Evolutionary conservation across 2,113 vertebrate genomes (phyloP).

Genomic region (Coregonus clupeaformis): DNA sequence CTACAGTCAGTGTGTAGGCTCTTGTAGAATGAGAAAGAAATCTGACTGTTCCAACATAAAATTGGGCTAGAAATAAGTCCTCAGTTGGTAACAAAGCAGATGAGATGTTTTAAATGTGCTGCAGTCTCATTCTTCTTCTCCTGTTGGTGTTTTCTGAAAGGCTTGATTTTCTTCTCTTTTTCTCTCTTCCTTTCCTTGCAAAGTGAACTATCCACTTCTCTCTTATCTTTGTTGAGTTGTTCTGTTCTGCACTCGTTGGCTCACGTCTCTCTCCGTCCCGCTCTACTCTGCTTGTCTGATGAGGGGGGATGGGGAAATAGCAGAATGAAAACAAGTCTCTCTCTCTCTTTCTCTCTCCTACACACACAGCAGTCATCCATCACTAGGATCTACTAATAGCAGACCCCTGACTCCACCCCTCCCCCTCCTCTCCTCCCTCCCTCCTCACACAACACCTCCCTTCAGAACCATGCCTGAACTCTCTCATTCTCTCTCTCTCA

Average conservation of each 20-base stretch:
- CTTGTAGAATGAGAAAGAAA: slow-evolving; percentile 35
- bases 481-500: slow-evolving; percentile 31
- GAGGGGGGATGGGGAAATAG: slow-evolving; percentile 68
- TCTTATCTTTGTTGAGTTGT: slow-evolving; percentile 71
- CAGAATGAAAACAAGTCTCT: slow-evolving; percentile 63
- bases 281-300: slow-evolving; percentile 64
- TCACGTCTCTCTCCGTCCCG: slow-evolving; percentile 57
- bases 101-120: no score
- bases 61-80: slow-evolving; percentile 5
- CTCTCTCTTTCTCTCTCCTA: slow-evolving; percentile 17
- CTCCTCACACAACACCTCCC: slow-evolving; percentile 44
- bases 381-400: slow-evolving; percentile 84
- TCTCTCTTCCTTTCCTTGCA: slow-evolving; percentile 58
- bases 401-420: slow-evolving; percentile 76
- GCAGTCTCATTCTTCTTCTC: no score
- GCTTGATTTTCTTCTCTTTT: slow-evolving; percentile 25
- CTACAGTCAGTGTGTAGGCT: slow-evolving; percentile 14
- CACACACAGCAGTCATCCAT: slow-evolving; percentile 82
- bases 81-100: slow-evolving; percentile 11
- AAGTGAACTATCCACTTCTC: slow-evolving; percentile 64
- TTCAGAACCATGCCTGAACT: slow-evolving; percentile 73
- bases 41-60: slow-evolving; percentile 8
- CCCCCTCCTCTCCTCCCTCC: slow-evolving; percentile 55
- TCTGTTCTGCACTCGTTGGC: slow-evolving; percentile 65
- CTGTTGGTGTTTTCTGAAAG: slow-evolving; percentile 13